Percentiles rank a stretch among this genome's conserved stretches.
These are phyloP conservation scores for Sula dactylatra DNA, from an alignment of 2,113 vertebrate genomes.

Conservation along the genomic window DNA sequence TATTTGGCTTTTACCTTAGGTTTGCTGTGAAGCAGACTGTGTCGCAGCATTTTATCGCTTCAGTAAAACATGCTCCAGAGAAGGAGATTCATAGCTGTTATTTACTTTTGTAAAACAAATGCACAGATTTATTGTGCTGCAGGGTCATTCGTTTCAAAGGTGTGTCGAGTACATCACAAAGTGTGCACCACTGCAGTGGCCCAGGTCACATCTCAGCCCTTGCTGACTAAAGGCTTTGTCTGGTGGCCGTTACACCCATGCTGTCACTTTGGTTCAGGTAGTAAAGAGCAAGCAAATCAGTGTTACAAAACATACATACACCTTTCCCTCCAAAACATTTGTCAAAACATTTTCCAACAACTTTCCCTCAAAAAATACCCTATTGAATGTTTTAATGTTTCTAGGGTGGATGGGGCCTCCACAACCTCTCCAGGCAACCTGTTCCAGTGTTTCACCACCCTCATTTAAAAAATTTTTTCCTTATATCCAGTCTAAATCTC, in stretches of 20 bases:
- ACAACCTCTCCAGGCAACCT: no score
- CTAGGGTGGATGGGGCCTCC: no score
- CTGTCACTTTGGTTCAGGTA: neutral
- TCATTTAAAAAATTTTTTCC: no score
- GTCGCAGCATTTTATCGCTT: neutral
- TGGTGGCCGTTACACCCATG: neutral
- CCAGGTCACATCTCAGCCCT: neutral
- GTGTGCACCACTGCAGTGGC: neutral
- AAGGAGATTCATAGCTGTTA: neutral
- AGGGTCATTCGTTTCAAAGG: neutral
- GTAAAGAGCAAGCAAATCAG: neutral
- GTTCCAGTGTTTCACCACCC: no score
- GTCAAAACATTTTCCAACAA: neutral
- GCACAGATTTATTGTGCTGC: neutral
- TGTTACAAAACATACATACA: neutral
- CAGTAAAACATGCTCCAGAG: neutral
- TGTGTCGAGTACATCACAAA: neutral
- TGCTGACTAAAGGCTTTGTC: neutral
- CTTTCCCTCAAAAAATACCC: neutral
- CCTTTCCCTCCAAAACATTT: neutral
- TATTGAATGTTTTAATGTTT: no score
- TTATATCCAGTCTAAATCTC: no score
- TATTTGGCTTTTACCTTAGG: neutral
- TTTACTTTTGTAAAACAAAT: slow-evolving; percentile 5
- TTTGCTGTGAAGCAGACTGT: neutral